These are phyloP conservation scores for Mythimna lalbum DNA, from an alignment of 2,888 invertebrate species.

Conservation along the genomic window DNA sequence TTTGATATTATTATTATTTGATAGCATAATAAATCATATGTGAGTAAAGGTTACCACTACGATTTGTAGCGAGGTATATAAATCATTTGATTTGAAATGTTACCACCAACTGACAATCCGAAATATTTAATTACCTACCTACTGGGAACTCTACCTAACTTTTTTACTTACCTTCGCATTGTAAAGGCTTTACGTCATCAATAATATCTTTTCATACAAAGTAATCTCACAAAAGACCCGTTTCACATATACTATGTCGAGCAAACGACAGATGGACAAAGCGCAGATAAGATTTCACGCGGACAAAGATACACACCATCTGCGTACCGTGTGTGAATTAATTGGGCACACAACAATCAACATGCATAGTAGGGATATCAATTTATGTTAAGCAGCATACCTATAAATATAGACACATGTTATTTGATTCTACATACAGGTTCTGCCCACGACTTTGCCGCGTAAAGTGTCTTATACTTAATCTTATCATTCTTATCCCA, in stretches of 20 bases:
- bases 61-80: not conserved
- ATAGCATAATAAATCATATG: not conserved
- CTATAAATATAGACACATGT: not conserved
- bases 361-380: constrained; percentile 26
- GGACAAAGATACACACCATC: constrained; percentile 79
- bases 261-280: constrained; percentile 77
- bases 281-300: constrained; percentile 82
- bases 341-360: constrained; percentile 48
- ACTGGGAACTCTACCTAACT: not conserved
- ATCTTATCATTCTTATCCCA: not conserved
- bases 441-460: too few species aligned
- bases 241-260: constrained; percentile 49
- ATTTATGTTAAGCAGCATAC: constrained; percentile 4
- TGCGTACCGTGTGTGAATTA: constrained; percentile 64
- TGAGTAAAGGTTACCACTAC: constrained; percentile 15
- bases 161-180: not conserved
- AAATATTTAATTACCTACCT: not conserved
- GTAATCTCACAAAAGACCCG: constrained; percentile 41
- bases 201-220: constrained; percentile 9
- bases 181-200: not conserved
- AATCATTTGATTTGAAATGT: not conserved
- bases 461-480: not conserved
- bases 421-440: not conserved
- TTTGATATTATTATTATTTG: not conserved
- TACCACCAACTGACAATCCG: too few species aligned